Evolutionary conservation across 2,888 invertebrate species (phyloP), one percentile per base, ranked within the genome.

Genomic region (Callyntrura guangdongensis): DNA sequence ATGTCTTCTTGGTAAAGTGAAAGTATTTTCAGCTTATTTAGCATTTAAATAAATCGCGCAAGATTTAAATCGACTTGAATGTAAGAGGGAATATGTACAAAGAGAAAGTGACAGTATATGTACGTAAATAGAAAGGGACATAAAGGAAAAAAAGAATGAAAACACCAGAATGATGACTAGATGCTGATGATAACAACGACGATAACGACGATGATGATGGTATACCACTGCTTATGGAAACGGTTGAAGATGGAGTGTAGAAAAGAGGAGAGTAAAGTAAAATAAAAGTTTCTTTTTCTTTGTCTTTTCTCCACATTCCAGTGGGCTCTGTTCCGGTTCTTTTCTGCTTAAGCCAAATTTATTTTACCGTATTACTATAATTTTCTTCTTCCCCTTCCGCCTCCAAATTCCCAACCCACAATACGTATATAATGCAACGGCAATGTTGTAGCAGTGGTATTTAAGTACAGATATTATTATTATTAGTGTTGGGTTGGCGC

Each of bases 31-130:
- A 77, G 89, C 83, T 89, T 89, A 89, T 89, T 89, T 89, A 89
- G 89, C 89, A 89, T 89, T 89, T 89, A 89, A 89, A 89, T 89
- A 91, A 91, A 91, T 91, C 89, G 91, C 64, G 45, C 64, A 89
- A 89, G 85, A 86, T 84, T 82, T 89, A 86, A 89, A 88, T 88
- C 88, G 82, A 88, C 88, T 67, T 22, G 82, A 27, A 49, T 53
- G 22, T 77, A 25, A 14, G 25, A 14, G 20, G 22, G 49, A 77
- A 25, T 49, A n/a, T n/a, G 53, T 12, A 27, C 36, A 64, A 25
- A 25, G n/a, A n/a, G n/a, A n/a, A n/a, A n/a, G 12, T 14, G 11
- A 11, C 53, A 9, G 1, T 61, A 22, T 61, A 14, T 27, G 25
- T 67, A 64, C 20, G 17, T 64, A 20, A 20, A 49, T 22, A 27